Evolutionary conservation across 2,797 vertebrate species (phyloP).

Genomic region (Falco rusticolus): DNA sequence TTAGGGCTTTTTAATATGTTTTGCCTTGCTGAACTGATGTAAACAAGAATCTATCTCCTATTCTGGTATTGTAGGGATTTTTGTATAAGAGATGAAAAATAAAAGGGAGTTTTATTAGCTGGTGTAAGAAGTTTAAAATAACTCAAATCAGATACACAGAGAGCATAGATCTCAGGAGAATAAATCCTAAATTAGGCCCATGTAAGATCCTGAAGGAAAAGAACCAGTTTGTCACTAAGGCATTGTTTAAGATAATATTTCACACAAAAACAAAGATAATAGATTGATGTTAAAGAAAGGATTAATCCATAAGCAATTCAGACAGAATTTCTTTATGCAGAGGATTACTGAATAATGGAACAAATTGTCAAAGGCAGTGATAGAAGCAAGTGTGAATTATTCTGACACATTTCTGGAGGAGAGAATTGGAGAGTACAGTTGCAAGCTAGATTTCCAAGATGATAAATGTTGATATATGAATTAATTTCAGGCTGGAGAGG

Average conservation of each 20-base stretch:
- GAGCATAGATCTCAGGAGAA: background rate
- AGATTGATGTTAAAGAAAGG: constrained; percentile 50
- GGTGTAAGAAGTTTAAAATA: background rate
- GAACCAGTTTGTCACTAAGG: background rate
- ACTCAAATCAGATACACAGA: background rate
- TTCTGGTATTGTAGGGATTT: background rate
- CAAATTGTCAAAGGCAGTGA: constrained; percentile 66
- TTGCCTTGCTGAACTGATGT: background rate
- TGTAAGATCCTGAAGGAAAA: constrained; percentile 5
- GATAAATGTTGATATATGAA: constrained; percentile 53
- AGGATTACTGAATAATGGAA: constrained; percentile 62
- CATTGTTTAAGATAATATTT: constrained; percentile 43
- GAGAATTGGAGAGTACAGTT: constrained; percentile 32
- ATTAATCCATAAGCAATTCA: constrained; percentile 62
- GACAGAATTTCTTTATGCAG: constrained; percentile 58
- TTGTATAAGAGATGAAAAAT: background rate
- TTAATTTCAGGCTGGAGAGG: constrained; percentile 34
- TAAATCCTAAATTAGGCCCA: background rate
- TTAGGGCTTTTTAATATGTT: background rate
- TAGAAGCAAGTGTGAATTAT: constrained; percentile 67
- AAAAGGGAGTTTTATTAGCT: background rate
- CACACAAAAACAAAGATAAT: constrained; percentile 46
- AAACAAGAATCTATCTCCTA: background rate
- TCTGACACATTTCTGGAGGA: constrained; percentile 64
- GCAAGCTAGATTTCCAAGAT: constrained; percentile 39